Conservation (phyloP, 2,888 invertebrate species). For the Cataglyphis livida region DNA sequence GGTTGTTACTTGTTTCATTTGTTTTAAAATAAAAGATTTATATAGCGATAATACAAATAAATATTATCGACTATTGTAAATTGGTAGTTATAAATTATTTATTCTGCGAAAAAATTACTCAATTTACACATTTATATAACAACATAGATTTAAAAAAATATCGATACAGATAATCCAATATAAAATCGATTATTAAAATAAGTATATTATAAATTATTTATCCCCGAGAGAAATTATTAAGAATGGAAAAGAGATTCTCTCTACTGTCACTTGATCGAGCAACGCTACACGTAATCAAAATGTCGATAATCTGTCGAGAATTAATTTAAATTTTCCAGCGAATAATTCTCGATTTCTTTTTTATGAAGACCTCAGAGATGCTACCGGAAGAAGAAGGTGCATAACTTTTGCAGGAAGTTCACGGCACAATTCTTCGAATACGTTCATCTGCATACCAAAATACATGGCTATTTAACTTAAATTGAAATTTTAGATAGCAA, state of each 20-base stretch:
- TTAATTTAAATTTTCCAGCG: conserved; percentile 2
- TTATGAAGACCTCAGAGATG: conserved; percentile 8
- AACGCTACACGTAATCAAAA: neutral
- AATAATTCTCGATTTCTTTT: conserved; percentile 9
- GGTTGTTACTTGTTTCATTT: neutral
- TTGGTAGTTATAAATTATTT: neutral
- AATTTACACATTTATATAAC: neutral
- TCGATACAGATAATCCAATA: conserved; percentile 8
- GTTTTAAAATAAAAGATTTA: neutral
- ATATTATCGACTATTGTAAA: neutral
- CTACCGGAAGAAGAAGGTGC: neutral
- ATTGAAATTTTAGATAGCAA: conserved; percentile 41
- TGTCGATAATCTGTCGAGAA: neutral
- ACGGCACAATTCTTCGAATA: conserved; percentile 27
- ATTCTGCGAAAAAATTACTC: neutral
- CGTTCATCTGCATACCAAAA: conserved; percentile 49
- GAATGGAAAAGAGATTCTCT: neutral
- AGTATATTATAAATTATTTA: neutral
- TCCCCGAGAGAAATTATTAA: neutral
- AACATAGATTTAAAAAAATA: neutral
- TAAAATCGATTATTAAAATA: conserved; percentile 31
- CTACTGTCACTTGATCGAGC: no score
- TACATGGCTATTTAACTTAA: conserved; percentile 50
- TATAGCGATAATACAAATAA: neutral
- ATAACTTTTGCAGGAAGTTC: conserved; percentile 27